Base-by-base conservation (phyloP, 2,888 invertebrate species). In the Aleiodes testaceus region DNA sequence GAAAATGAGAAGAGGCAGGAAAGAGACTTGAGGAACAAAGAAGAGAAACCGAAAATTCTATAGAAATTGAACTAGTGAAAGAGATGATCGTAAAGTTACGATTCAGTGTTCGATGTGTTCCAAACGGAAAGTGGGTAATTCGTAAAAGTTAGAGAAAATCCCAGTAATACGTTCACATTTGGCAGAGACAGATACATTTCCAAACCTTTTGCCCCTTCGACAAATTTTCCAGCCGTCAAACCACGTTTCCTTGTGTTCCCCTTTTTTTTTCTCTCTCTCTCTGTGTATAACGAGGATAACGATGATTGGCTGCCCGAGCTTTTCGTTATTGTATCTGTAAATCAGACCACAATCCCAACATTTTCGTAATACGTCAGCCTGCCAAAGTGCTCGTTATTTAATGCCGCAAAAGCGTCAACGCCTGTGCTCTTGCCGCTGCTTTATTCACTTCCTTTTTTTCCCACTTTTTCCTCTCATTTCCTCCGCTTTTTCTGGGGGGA, bases 261-360 rank as follows among this genome's bases (percentile, higher is more conserved):
- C 3, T 26, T 26, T 26, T 26, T 22, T 26, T 26, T 26, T 26
- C 3, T 42, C 16, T 16, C 16, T 36, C 2, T 12, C 20, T 67
- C n/a, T 55, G 50, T 72, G 69, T 70, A 68, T 68, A 66, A 55
- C 36, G 69, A 74, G 68, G 66, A 45, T 74, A 72, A 74, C 77
- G 75, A 74, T 69, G 67, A 72, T 69, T 72, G 72, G 72, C 70
- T 68, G 63, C 71, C 68, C 70, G 75, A 65, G 70, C 72, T 75
- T 75, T 71, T 67, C 53, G 74, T 73, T 77, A 75, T 74, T 75
- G 66, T 67, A 14, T 72, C 73, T 66, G 72, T 77, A 76, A 77
- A 76, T 76, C 75, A 73, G 72, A 53, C 49, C 50, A 12, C 47
- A 45, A 67, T 66, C 61, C 22, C 63, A 14, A 26, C 44, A 22